Evolutionary conservation across 2,797 vertebrate genomes (phyloP).

Genomic region (Coendou prehensilis): DNA sequence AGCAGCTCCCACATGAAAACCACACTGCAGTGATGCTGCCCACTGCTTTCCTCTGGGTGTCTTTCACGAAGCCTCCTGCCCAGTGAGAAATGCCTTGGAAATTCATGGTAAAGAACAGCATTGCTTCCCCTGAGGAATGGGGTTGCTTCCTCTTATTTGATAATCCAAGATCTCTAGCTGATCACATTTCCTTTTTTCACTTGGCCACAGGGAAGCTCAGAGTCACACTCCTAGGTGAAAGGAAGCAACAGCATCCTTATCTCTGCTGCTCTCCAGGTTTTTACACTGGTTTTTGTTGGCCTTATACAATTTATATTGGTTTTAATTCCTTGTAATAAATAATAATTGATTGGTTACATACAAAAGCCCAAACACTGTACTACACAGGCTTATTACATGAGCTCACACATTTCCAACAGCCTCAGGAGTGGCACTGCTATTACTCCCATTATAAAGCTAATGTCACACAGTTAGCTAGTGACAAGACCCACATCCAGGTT

Average conservation of each 20-base stretch:
- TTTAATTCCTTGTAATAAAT: not conserved
- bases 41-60: rapidly evolving
- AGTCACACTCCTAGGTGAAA: not conserved
- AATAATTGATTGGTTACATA: not conserved
- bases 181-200: constrained; percentile 1
- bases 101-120: not conserved
- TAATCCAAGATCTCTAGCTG: not conserved
- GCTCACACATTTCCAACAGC: not conserved
- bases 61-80: not conserved
- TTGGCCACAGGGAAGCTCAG: not conserved
- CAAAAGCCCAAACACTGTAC: not conserved
- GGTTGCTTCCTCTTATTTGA: not conserved
- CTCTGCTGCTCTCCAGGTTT: not conserved
- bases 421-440: rapidly evolving
- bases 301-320: not conserved
- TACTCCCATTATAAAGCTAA: too few species aligned
- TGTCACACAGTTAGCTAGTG: not conserved
- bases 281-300: not conserved
- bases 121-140: not conserved
- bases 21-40: not conserved
- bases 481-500: not conserved
- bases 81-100: not conserved
- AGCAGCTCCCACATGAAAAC: not conserved
- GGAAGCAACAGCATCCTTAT: not conserved
- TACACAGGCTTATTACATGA: too few species aligned